A percentile compares a stretch with the other conserved stretches of the same genome.
Conservation (phyloP, 2,797 vertebrate genomes). For the Cyclopterus lumpus region DNA sequence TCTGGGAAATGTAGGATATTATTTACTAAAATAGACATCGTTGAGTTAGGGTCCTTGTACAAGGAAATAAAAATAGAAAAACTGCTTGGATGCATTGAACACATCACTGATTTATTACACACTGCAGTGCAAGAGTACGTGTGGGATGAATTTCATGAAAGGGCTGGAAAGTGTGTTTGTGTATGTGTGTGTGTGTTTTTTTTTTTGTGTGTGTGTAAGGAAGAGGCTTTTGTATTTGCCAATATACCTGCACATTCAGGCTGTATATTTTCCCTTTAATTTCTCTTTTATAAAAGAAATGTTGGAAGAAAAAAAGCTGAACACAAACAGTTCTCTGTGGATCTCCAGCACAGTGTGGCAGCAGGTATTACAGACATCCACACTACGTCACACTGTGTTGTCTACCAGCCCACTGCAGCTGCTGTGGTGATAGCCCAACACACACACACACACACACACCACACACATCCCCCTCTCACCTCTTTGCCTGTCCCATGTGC, state of each 20-base stretch:
- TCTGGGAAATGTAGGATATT: slow-evolving; percentile 24
- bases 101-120: slow-evolving; percentile 41
- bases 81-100: slow-evolving; percentile 30
- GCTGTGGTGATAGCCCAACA: slow-evolving; percentile 42
- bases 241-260: slow-evolving; percentile 21
- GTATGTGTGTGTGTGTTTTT: slow-evolving; percentile 14
- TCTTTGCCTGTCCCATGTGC: slow-evolving; percentile 65
- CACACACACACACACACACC: slow-evolving; percentile 6
- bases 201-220: slow-evolving; percentile 15
- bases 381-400: slow-evolving; percentile 64
- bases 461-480: slow-evolving; percentile 4
- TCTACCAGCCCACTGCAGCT: slow-evolving; percentile 63
- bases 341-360: slow-evolving; percentile 42
- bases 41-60: slow-evolving; percentile 12
- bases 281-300: slow-evolving; percentile 5
- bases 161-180: slow-evolving; percentile 25
- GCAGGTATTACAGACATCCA: slow-evolving; percentile 56
- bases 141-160: slow-evolving; percentile 49
- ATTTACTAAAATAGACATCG: slow-evolving; percentile 29
- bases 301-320: slow-evolving; percentile 31
- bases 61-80: slow-evolving; percentile 32
- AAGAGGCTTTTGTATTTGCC: slow-evolving; percentile 14
- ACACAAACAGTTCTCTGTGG: slow-evolving; percentile 50
- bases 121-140: slow-evolving; percentile 15
- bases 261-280: slow-evolving; percentile 20